phyloP scores from a whole-genome alignment of 2,888 invertebrate genomes.

The Acronicta alni region DNA sequence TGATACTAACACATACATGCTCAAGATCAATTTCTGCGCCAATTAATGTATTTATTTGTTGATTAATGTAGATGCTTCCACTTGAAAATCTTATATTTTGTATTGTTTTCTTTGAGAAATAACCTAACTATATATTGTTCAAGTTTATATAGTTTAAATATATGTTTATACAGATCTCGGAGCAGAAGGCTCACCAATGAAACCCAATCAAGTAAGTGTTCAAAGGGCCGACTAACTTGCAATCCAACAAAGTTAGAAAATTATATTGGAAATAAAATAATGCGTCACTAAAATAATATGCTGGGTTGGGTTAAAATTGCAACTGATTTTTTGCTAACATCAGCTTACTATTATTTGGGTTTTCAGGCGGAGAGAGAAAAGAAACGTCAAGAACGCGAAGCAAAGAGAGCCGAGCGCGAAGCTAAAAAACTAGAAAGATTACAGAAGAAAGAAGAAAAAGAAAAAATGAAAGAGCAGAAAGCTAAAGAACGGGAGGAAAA shows the following conservation, averaged over 20 bases:
- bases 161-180: conserved; percentile 72
- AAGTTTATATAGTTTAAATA: conserved; percentile 6
- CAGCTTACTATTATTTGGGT: background rate
- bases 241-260: no score
- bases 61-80: no score
- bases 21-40: no score
- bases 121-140: background rate
- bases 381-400: conserved; percentile 88
- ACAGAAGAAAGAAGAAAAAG: conserved; percentile 86
- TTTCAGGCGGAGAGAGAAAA: conserved; percentile 86
- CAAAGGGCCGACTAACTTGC: background rate
- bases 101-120: background rate
- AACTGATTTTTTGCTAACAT: background rate
- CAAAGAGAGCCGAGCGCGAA: conserved; percentile 82
- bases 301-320: no score
- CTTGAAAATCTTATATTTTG: background rate
- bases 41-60: no score
- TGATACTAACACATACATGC: no score
- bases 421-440: conserved; percentile 82
- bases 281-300: no score
- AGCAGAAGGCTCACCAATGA: conserved; percentile 71
- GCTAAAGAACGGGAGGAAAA: conserved; percentile 87
- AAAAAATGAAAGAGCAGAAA: conserved; percentile 81
- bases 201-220: conserved; percentile 76
- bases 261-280: no score